Evolutionary conservation across 2,113 vertebrate species (phyloP), one percentile per base, ranked within the genome.

Genomic region (Callocephalon fimbriatum): DNA sequence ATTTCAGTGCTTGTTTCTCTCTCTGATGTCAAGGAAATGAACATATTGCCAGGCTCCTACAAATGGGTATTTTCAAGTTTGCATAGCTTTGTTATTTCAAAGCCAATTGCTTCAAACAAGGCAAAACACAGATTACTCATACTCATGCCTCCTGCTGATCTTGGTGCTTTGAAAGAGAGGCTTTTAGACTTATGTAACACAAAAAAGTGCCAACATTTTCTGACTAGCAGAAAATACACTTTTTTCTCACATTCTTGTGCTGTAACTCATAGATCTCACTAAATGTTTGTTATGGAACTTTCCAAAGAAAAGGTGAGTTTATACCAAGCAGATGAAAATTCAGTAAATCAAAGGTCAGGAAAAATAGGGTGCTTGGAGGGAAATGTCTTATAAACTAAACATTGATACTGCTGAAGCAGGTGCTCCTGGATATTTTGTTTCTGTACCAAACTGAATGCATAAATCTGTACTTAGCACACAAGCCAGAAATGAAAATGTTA

Each of bases 101-200:
- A 94, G 74, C 17, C 77, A 93, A 78, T 74, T 91, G 38, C 53
- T 90, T 96, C 93, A 80, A 96, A 94, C 51, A 75, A 89, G 44
- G 74, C 86, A 94, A 63, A 93, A 61, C 11, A 7, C 27, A 59
- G 47, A 93, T 96, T 96, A 95, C 80, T 95, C 91, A 88, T 22
- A 40, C 58, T 85, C 31, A 37, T 73, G 32, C 38, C 85, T 92
- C 92, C 94, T 90, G 77, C 84, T 51, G 89, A 93, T 61, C 70
- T 29, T 75, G 27, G 68, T 82, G 77, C 53, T 93, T 78, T 80
- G 58, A 66, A 59, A 66, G 27, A 92, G n/a, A 91, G 15, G 42
- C 23, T 88, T 94, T 95, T 63, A 78, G 38, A 35, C 25, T 97
- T 93, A 84, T 9, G 15, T 50, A 88, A 92, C 68, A 50, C 3